These are phyloP conservation scores for Drosophila leonis DNA, from an alignment of 2,888 invertebrate genomes.

Conservation along the genomic window DNA sequence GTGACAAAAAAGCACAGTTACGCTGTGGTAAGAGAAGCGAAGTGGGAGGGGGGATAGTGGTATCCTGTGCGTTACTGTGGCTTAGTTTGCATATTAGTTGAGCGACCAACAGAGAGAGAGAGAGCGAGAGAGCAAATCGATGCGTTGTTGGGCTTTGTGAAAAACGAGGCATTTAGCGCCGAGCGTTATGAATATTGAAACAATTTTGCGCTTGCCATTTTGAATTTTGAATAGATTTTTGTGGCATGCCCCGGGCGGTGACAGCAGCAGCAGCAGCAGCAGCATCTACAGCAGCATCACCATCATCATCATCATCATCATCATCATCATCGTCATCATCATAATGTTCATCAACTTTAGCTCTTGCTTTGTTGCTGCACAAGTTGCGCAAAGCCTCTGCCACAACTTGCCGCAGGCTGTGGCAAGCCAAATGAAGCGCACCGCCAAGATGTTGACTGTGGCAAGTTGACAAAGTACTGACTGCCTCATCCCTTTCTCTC, in stretches of 20 bases:
- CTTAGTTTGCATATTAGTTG: constrained; percentile 67
- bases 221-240: constrained; percentile 75
- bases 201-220: constrained; percentile 81
- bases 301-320: constrained; percentile 8
- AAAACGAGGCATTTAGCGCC: constrained; percentile 77
- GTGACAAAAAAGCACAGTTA: constrained; percentile 40
- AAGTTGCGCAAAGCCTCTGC: constrained; percentile 28
- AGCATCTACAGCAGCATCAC: constrained; percentile 7
- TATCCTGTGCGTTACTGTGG: constrained; percentile 20
- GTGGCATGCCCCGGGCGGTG: constrained; percentile 26
- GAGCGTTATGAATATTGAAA: constrained; percentile 80
- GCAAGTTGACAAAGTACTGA: constrained; percentile 32
- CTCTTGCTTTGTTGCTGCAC: constrained; percentile 25
- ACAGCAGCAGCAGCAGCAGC: background rate
- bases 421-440: constrained; percentile 39
- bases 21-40: background rate
- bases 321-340: constrained; percentile 4
- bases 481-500: background rate
- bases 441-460: constrained; percentile 37
- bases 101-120: background rate
- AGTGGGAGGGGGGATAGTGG: background rate
- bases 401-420: constrained; percentile 48
- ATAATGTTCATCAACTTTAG: constrained; percentile 11
- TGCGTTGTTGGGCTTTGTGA: constrained; percentile 32
- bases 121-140: constrained; percentile 38